Conservation (phyloP, 2,888 invertebrate species). For the Pinctada fucata region DNA sequence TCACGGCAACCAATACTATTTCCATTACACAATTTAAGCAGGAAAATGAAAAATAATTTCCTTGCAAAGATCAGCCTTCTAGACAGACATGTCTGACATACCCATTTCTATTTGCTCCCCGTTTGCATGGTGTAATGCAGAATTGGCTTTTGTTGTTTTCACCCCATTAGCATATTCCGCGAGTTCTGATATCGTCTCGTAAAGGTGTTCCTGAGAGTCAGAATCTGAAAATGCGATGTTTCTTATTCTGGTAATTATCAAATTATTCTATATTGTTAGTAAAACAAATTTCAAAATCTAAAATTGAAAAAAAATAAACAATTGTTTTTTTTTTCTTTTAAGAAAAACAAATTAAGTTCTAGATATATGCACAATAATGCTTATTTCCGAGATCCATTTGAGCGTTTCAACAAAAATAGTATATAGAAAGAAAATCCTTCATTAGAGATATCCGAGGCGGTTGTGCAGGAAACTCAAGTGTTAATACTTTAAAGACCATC, state of each 20-base stretch:
- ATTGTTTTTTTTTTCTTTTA: not conserved
- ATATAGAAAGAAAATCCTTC: too few relatives aligned
- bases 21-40: too few relatives aligned
- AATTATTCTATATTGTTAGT: not conserved
- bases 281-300: not conserved
- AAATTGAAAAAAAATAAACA: not conserved
- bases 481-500: too few relatives aligned
- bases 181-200: not conserved
- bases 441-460: too few relatives aligned
- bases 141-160: constrained; percentile 1
- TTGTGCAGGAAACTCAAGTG: too few relatives aligned
- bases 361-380: too few relatives aligned
- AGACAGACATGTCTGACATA: not conserved
- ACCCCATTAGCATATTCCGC: constrained; percentile 2
- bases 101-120: constrained; percentile 22
- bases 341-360: too few relatives aligned
- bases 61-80: too few relatives aligned
- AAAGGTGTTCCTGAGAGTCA: not conserved
- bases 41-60: too few relatives aligned
- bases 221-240: not conserved
- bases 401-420: too few relatives aligned
- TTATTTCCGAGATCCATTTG: too few relatives aligned
- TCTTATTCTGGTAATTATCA: not conserved
- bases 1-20: too few relatives aligned
- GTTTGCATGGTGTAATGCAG: constrained; percentile 18